phyloP scores from a whole-genome alignment of 2,888 invertebrate species.

The Heliconius charithonia region DNA sequence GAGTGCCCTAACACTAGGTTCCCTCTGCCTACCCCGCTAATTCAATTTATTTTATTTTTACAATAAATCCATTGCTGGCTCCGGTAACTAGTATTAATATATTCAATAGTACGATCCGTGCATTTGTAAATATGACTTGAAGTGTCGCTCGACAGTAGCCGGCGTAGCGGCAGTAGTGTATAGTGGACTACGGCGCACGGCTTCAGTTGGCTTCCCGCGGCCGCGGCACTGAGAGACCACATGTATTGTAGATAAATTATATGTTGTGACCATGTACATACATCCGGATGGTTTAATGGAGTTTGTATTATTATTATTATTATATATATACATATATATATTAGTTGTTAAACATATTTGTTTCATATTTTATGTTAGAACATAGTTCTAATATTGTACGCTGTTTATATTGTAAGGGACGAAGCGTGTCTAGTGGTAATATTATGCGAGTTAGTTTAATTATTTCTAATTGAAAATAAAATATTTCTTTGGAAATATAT shows the following conservation, averaged over 20 bases:
- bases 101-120: constrained; percentile 47
- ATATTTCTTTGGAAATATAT: constrained; percentile 7
- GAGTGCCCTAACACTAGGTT: too few relatives aligned
- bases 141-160: constrained; percentile 81
- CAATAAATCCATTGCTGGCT: constrained; percentile 10
- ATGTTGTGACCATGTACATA: constrained; percentile 47
- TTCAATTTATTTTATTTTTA: too few relatives aligned
- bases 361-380: constrained; percentile 22
- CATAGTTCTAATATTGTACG: constrained; percentile 19
- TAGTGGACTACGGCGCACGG: constrained; percentile 79
- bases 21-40: too few relatives aligned
- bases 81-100: constrained; percentile 29
- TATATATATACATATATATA: neutral
- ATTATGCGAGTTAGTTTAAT: constrained; percentile 12
- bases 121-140: constrained; percentile 65
- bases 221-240: constrained; percentile 66
- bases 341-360: constrained; percentile 19
- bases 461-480: constrained; percentile 9
- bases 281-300: constrained; percentile 43
- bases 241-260: constrained; percentile 45
- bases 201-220: constrained; percentile 78
- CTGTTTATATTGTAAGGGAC: constrained; percentile 12
- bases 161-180: constrained; percentile 70
- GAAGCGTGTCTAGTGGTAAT: constrained; percentile 9
- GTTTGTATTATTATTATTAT: constrained; percentile 11